phyloP scores from a whole-genome alignment of 64 coral and sea anemone genomes.

The Catalaphyllia jardinei region DNA sequence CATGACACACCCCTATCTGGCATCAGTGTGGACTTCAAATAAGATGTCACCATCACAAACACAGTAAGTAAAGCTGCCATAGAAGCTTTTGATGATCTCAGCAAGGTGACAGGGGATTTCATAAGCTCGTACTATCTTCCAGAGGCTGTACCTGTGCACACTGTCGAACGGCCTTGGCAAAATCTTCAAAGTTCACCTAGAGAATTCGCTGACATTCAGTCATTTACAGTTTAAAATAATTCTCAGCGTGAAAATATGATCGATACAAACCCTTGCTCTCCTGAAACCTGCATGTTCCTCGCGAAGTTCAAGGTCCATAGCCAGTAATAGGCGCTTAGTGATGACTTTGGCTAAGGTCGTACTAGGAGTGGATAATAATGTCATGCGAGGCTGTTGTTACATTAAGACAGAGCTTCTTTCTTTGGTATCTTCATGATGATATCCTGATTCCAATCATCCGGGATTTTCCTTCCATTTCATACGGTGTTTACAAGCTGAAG shows the following conservation, averaged over 20 bases:
- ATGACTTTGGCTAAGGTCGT: slow-evolving; percentile 3
- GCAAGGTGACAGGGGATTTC: too few relatives aligned
- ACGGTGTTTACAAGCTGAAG: slow-evolving; percentile 1
- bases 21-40: too few relatives aligned
- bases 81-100: too few relatives aligned
- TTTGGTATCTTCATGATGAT: slow-evolving; percentile 17
- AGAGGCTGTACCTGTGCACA: too few relatives aligned
- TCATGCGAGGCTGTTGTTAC: slow-evolving; percentile 19
- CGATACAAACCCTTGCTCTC: slow-evolving; percentile 13
- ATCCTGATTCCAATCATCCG: slow-evolving; percentile 31
- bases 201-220: slow-evolving; percentile 7
- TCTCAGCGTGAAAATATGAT: slow-evolving; percentile 24
- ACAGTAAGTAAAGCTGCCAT: too few relatives aligned
- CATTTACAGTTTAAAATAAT: slow-evolving; percentile 13
- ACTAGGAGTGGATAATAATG: slow-evolving; percentile 5
- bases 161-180: too few relatives aligned
- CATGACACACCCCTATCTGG: too few relatives aligned
- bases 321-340: neutral
- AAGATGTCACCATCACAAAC: too few relatives aligned
- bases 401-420: slow-evolving; percentile 14
- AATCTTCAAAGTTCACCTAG: slow-evolving; percentile 49
- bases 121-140: too few relatives aligned
- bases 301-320: neutral
- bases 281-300: too few relatives aligned
- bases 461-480: slow-evolving; percentile 6